These are phyloP conservation scores for Oxystoma pomonae DNA, from an alignment of 2,888 invertebrate species.

Conservation along the genomic window DNA sequence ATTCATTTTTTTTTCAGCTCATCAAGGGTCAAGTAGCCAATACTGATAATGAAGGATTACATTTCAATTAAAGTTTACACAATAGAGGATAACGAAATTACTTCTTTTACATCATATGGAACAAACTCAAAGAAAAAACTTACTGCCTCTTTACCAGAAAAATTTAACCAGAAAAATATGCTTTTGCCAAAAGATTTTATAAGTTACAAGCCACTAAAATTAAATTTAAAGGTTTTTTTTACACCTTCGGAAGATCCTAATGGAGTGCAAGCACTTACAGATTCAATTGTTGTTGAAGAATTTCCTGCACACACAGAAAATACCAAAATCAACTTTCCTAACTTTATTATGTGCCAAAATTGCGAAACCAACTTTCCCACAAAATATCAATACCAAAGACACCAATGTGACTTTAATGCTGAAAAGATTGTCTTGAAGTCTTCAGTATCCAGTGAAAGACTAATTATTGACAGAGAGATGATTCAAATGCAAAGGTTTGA, in stretches of 20 bases:
- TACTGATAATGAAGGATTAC: constrained; percentile 13
- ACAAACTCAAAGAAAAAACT: constrained; percentile 13
- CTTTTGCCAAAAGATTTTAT: constrained; percentile 9
- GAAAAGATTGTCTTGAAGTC: constrained; percentile 42
- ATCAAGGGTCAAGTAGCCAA: no score
- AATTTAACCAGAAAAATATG: no score
- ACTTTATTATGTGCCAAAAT: constrained; percentile 46
- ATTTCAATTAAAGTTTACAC: constrained; percentile 16
- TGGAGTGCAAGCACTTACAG: neutral
- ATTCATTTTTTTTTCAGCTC: no score
- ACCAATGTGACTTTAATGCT: constrained; percentile 47
- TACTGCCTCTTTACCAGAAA: no score
- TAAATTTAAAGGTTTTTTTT: constrained; percentile 11
- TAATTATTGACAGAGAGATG: constrained; percentile 2
- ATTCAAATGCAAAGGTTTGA: constrained; percentile 25
- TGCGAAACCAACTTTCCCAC: constrained; percentile 48
- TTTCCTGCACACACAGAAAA: constrained; percentile 3
- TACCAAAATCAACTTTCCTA: constrained; percentile 31
- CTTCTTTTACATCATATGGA: constrained; percentile 11
- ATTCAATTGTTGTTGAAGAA: constrained; percentile 8
- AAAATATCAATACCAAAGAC: constrained; percentile 48
- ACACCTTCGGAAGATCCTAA: constrained; percentile 5
- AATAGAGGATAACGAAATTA: constrained; percentile 15
- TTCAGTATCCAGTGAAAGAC: constrained; percentile 14
- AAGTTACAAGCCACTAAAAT: constrained; percentile 11